These are phyloP conservation scores for Podiceps cristatus DNA, from an alignment of 2,113 vertebrate species.

Conservation along the genomic window DNA sequence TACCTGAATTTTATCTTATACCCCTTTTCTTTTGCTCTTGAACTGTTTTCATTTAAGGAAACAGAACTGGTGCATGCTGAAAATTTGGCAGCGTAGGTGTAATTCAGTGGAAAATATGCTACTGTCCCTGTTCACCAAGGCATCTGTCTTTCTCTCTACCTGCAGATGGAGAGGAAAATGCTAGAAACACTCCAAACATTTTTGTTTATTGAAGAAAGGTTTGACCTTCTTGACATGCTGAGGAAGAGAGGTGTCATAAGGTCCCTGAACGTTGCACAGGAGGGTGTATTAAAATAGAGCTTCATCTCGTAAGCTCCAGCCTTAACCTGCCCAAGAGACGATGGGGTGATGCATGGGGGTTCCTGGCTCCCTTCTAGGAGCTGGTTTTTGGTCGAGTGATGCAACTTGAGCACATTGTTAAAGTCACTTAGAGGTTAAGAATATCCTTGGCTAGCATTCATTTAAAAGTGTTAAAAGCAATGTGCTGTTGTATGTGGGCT, in stretches of 20 bases:
- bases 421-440: background rate
- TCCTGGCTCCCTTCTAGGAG: background rate
- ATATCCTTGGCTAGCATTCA: background rate
- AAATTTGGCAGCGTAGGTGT: background rate
- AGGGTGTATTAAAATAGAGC: background rate
- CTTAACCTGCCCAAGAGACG: background rate
- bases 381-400: background rate
- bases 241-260: background rate
- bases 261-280: no score
- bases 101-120: background rate
- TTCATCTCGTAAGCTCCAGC: background rate
- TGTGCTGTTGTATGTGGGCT: background rate
- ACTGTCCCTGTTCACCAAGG: background rate
- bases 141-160: background rate
- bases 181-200: background rate
- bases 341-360: background rate
- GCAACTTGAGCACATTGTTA: background rate
- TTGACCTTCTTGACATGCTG: background rate
- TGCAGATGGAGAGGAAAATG: background rate
- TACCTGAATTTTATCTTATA: background rate
- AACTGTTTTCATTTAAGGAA: background rate
- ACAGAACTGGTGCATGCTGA: background rate
- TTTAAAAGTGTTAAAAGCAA: background rate
- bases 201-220: background rate
- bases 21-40: background rate